Conservation (phyloP, 2,888 invertebrate species). For the Aspidapion aeneum region DNA sequence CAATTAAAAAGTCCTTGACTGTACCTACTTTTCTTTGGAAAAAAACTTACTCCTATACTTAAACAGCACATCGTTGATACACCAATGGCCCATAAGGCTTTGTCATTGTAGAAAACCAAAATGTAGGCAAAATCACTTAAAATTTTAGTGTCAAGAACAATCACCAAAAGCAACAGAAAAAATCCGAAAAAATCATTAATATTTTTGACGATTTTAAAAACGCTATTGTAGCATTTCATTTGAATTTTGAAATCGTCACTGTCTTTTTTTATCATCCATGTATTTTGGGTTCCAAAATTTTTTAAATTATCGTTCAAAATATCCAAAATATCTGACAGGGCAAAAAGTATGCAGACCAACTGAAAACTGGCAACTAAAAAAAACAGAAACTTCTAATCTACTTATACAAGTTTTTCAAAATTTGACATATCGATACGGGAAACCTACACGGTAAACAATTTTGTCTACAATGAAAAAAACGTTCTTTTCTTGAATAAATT, state of each 20-base stretch:
- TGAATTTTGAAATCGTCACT: not conserved
- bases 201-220: not conserved
- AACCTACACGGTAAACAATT: no score
- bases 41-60: no score
- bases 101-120: not conserved
- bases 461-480: no score
- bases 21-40: no score
- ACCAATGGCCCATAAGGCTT: not conserved
- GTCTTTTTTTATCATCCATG: not conserved
- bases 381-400: no score
- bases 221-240: not conserved
- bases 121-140: not conserved
- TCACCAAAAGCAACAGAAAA: not conserved
- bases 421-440: no score
- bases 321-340: not conserved
- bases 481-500: no score
- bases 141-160: not conserved
- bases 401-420: no score
- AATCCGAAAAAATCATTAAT: not conserved
- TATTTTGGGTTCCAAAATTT: not conserved
- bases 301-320: not conserved
- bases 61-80: not conserved
- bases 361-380: not conserved
- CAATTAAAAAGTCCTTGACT: no score
- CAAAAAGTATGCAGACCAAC: not conserved